A percentile compares a stretch with the other conserved stretches of the same genome.
phyloP scores from a whole-genome alignment of 1,140 invertebrate species.

The Zaprionus vittiger region DNA sequence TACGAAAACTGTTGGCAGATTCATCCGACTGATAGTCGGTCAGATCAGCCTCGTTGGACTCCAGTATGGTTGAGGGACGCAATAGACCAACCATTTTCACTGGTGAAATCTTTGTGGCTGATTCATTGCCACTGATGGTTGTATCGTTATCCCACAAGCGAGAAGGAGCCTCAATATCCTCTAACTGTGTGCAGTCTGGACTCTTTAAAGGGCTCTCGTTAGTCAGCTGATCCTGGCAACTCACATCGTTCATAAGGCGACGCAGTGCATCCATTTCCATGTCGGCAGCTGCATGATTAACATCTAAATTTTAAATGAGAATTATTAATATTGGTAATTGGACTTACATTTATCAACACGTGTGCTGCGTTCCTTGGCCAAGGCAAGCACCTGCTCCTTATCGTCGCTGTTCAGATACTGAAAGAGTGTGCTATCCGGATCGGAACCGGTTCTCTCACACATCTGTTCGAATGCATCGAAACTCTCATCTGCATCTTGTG shows the following conservation, averaged over 20 bases:
- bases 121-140: conserved; percentile 45
- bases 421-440: conserved; percentile 78
- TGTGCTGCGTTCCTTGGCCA: conserved; percentile 56
- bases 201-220: conserved; percentile 65
- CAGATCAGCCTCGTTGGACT: conserved; percentile 59
- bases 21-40: conserved; percentile 37
- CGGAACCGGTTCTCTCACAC: conserved; percentile 78
- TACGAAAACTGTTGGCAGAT: conserved; percentile 66
- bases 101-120: conserved; percentile 58
- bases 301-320: neutral
- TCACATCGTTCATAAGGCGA: conserved; percentile 57
- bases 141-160: conserved; percentile 69
- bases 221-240: conserved; percentile 43
- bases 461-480: conserved; percentile 73
- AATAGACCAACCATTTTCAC: conserved; percentile 79
- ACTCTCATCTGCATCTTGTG: conserved; percentile 55
- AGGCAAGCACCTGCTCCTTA: conserved; percentile 58
- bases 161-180: conserved; percentile 77
- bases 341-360: conserved; percentile 36
- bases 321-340: neutral
- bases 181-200: conserved; percentile 74
- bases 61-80: conserved; percentile 79
- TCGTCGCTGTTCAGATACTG: conserved; percentile 69
- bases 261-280: conserved; percentile 59
- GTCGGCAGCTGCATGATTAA: conserved; percentile 20